Evolutionary conservation across 2,888 invertebrate species (phyloP), one percentile per base, ranked within the genome.

Genomic region (Invenusta paracnida): DNA sequence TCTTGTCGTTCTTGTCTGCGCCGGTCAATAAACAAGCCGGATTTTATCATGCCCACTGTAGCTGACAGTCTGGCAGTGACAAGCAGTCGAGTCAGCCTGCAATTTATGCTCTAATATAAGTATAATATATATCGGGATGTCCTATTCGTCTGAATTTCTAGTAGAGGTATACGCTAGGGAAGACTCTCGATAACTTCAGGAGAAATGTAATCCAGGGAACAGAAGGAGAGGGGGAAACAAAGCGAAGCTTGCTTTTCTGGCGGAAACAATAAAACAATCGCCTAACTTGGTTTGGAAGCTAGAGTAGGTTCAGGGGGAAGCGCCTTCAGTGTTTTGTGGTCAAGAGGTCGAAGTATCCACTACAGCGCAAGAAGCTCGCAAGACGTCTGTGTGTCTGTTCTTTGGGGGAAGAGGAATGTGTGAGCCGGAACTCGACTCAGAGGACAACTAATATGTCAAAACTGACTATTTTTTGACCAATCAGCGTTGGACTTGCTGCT

Each of bases 1-100:
- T 73, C 73, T 73, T 48, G 48, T 48, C n/a, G n/a, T n/a, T 48
- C 48, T 48, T 48, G 48, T 48, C 73, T 73, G 73, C 27, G 73
- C 2, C 73, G 73, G 73, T 73, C 73, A 73, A 73, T 73, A 73
- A 73, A 73, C 27, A 73, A 73, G 73, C 73, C 73, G 27, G 73
- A 73, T 73, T 73, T 23, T 73, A 73, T 73, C 23, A 73, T 73
- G 73, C 73, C 73, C 73, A 73, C 23, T 73, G 73, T 73, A 13
- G 5, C 73, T 73, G 73, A 73, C 73, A 73, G 73, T 73, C 73
- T 73, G 73, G 73, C 73, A 73, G 73, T 73, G 73, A 73, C 73
- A 73, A 73, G 17, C 25, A 2, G 11, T 2, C 11, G 2, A 23
- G 73, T 5, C 2, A 25, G 27, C 17, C 11, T 23, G 5, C 73